A percentile compares a stretch with the other conserved stretches of the same genome.
phyloP scores from a whole-genome alignment of 2,113 vertebrate species.

The Tichodroma muraria region DNA sequence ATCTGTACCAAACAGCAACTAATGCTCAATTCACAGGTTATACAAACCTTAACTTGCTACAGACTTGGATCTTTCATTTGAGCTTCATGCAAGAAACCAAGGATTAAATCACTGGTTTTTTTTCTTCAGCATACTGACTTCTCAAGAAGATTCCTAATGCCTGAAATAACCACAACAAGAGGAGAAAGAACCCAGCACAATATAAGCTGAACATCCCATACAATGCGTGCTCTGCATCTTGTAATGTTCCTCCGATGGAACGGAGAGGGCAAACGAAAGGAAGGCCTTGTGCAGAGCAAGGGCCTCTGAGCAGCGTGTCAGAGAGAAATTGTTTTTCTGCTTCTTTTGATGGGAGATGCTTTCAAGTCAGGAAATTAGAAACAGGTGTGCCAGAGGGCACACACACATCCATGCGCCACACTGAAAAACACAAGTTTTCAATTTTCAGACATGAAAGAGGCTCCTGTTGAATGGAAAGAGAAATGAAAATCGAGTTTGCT shows the following conservation, averaged over 20 bases:
- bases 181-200: conserved; percentile 35
- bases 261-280: conserved; percentile 59
- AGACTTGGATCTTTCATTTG: not conserved
- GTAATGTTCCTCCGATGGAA: conserved; percentile 46
- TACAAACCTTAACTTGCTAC: not conserved
- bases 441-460: conserved; percentile 91
- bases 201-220: conserved; percentile 24
- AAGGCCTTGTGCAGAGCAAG: conserved; percentile 55
- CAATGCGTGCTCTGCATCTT: conserved; percentile 43
- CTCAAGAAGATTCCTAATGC: conserved; percentile 54
- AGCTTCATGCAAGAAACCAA: conserved; percentile 33
- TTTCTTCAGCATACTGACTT: not conserved
- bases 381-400: conserved; percentile 90
- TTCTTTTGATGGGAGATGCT: conserved; percentile 92
- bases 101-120: not conserved
- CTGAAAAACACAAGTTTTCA: conserved; percentile 81
- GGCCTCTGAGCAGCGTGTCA: conserved; percentile 76
- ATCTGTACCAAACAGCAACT: not conserved
- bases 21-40: conserved; percentile 5
- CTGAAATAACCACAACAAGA: conserved; percentile 70
- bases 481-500: conserved; percentile 75
- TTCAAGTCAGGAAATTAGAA: conserved; percentile 98
- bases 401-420: conserved; percentile 76
- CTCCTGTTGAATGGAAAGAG: conserved; percentile 84
- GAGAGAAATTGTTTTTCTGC: conserved; percentile 85